Base-by-base conservation (phyloP, 2,888 invertebrate species). In the Homarus gammarus region DNA sequence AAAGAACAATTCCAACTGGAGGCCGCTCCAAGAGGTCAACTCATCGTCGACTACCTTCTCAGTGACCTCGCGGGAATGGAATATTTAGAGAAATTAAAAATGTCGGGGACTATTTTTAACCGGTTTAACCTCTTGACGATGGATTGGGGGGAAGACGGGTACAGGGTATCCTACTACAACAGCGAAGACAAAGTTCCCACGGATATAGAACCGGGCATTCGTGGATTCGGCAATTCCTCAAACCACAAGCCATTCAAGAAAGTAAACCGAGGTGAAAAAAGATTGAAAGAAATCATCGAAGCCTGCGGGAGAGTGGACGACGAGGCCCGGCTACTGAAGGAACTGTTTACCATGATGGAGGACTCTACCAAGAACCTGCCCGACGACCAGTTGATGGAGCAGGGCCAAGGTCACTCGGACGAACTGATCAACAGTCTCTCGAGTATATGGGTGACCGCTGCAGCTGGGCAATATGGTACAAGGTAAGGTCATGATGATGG, bases 231-330 rank as follows among this genome's bases (percentile, higher is more conserved):
- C 15, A 91, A 91, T 73, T 85, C 75, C 15, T n/a, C 49, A 2
- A 33, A 82, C 5, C 68, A 75, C 12, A 91, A 87, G 33, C 90
- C 90, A 36, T 91, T 91, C 78, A 84, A 83, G 36, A 91, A 91
- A 85, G 85, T 90, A 1, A 22, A 75, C 49, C 83, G 81, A 27
- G 91, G 91, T n/a, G 36, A 82, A 68, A 68, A 27, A 10, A 61
- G 85, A 49, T 31, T 91, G 1, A 18, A 87, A 72, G 64, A 87
- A 38, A 33, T 90, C 15, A 44, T 91, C 31, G 64, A 86, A n/a
- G 36, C 61, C 2, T 87, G 70, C 51, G 91, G 90, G 27, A 82
- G 72, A 38, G 72, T 51, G 15, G 84, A 75, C n/a, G 36, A 72
- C 1, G 87, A 90, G 38, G 64, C 81, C n/a, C 27, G 75, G 12